Evolutionary conservation across 2,113 vertebrate genomes (phyloP).

Genomic region (Zosterops pallidus): DNA sequence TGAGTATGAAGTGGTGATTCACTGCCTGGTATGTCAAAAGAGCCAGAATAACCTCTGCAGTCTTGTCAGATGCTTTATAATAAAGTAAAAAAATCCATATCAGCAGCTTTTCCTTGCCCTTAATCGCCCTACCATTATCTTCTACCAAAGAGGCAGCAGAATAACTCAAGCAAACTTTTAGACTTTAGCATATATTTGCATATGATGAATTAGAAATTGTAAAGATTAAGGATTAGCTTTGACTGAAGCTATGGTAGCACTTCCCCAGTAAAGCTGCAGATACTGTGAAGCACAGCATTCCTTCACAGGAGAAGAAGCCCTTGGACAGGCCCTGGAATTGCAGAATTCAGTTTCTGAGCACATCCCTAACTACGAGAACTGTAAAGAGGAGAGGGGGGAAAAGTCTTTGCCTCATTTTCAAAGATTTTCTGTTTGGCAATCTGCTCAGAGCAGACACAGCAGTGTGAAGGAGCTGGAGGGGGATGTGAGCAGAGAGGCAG

Average conservation of each 20-base stretch:
- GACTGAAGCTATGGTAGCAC: not conserved
- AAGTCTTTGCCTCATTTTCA: not conserved
- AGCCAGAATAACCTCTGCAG: not conserved
- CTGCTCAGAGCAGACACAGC: not conserved
- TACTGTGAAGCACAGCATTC: not conserved
- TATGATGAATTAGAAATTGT: not conserved
- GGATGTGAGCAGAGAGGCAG: not conserved
- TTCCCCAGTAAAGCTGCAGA: not conserved
- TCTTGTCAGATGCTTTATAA: not conserved
- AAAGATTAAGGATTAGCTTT: not conserved
- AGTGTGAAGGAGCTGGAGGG: not conserved
- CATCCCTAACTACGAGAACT: not conserved
- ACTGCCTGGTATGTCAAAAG: not conserved
- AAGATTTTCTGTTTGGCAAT: not conserved
- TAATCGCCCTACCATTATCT: not conserved
- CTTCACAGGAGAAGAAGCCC: not conserved
- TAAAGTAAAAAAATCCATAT: not conserved
- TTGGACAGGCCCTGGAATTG: not conserved
- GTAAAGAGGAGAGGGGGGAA: not conserved
- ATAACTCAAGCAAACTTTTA: not conserved
- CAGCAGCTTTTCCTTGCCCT: not conserved
- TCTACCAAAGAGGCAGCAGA: not conserved
- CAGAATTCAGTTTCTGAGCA: not conserved
- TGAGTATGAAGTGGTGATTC: not conserved
- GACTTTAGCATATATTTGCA: not conserved